These are phyloP conservation scores for Drosophila lini DNA, from an alignment of 1,140 invertebrate species.

Conservation along the genomic window DNA sequence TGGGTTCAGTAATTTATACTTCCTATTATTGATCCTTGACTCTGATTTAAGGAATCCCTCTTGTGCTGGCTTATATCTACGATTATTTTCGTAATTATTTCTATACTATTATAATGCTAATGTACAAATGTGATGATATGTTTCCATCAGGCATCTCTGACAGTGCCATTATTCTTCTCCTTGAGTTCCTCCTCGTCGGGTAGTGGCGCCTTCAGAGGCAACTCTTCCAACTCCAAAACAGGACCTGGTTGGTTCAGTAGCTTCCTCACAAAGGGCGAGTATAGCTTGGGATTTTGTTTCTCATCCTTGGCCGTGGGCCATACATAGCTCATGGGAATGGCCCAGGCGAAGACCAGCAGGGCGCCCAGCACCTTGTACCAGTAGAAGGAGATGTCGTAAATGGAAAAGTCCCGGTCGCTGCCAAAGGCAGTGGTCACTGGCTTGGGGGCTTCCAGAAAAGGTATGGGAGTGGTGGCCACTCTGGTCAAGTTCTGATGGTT, in stretches of 20 bases:
- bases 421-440: conserved; percentile 64
- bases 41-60: neutral
- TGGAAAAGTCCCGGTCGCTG: conserved; percentile 84
- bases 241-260: conserved; percentile 31
- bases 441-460: conserved; percentile 7
- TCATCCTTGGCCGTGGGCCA: conserved; percentile 58
- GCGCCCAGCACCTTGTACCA: conserved; percentile 88
- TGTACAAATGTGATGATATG: conserved; percentile 13
- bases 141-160: conserved; percentile 3
- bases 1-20: neutral
- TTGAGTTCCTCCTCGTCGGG: conserved; percentile 40
- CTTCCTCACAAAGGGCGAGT: conserved; percentile 64
- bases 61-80: neutral
- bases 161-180: conserved; percentile 9
- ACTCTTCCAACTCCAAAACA: conserved; percentile 52
- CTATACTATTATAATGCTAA: conserved; percentile 15
- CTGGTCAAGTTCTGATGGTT: conserved; percentile 19
- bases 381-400: conserved; percentile 87
- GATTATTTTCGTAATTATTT: conserved; percentile 2
- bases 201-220: conserved; percentile 57
- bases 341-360: conserved; percentile 87
- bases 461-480: conserved; percentile 8
- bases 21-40: neutral
- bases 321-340: conserved; percentile 85
- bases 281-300: conserved; percentile 69